A percentile compares a stretch with the other conserved stretches of the same genome.
Evolutionary conservation across 1,140 invertebrate species (phyloP).

Genomic region (Orchesella cincta): DNA sequence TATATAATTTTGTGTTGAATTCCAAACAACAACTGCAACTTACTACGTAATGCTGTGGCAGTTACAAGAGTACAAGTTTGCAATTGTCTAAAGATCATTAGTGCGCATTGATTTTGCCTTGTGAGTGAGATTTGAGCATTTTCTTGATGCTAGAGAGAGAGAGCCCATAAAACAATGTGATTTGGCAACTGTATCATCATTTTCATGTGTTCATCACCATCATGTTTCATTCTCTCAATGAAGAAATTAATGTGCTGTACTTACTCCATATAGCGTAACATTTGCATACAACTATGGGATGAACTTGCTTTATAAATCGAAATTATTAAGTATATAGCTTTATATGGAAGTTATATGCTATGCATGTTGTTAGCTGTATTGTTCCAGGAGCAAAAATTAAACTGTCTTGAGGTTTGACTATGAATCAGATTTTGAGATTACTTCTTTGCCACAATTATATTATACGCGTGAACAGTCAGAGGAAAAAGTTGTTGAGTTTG

Average conservation of each 20-base stretch:
- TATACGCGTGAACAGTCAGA: slow-evolving; percentile 24
- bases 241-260: too few species aligned
- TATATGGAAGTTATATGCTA: too few species aligned
- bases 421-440: slow-evolving; percentile 26
- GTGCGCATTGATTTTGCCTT: slow-evolving; percentile 14
- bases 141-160: not conserved
- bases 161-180: slow-evolving; percentile 22
- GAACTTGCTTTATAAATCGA: too few species aligned
- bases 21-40: too few species aligned
- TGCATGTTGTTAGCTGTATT: too few species aligned
- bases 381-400: not conserved
- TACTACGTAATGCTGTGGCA: too few species aligned
- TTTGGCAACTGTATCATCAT: too few species aligned
- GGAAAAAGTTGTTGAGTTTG: slow-evolving; percentile 22
- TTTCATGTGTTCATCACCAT: not conserved
- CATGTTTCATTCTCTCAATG: too few species aligned
- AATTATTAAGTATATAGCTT: too few species aligned
- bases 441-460: slow-evolving; percentile 28
- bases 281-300: too few species aligned
- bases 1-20: too few species aligned
- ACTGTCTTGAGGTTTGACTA: not conserved
- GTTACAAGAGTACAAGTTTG: slow-evolving; percentile 22
- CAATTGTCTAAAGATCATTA: slow-evolving; percentile 23
- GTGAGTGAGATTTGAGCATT: not conserved
- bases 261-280: too few species aligned